phyloP scores from a whole-genome alignment of 2,797 vertebrate genomes.

The Pipistrellus pipistrellus region DNA sequence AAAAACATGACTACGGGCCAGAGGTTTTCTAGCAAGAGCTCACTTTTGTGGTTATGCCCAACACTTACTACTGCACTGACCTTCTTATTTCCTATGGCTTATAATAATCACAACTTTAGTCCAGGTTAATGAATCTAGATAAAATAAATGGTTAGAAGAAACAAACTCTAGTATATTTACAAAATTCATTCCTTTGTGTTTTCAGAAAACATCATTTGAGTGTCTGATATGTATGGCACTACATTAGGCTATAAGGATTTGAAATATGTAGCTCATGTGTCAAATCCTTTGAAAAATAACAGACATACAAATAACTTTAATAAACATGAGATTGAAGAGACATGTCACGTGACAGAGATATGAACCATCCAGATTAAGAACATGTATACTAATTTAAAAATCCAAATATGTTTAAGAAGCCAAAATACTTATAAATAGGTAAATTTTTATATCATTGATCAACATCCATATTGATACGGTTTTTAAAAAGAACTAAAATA shows the following conservation, averaged over 20 bases:
- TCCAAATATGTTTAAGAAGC: constrained; percentile 29
- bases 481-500: constrained; percentile 53
- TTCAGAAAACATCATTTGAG: constrained; percentile 33
- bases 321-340: neutral
- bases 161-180: constrained; percentile 19
- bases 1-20: neutral
- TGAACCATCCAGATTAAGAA: neutral
- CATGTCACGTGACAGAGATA: neutral
- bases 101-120: constrained; percentile 28
- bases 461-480: neutral
- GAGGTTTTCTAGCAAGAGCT: neutral
- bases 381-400: constrained; percentile 38
- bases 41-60: neutral
- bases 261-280: neutral
- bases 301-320: constrained; percentile 43
- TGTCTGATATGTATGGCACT: neutral
- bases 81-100: neutral
- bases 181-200: constrained; percentile 45
- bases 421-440: constrained; percentile 40
- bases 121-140: neutral
- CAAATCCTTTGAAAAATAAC: constrained; percentile 25
- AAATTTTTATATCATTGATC: neutral
- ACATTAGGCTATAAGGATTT: neutral
- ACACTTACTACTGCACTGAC: neutral
- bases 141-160: constrained; percentile 39